phyloP scores from a whole-genome alignment of 2,113 vertebrate genomes.

The Lichenostomus cassidix region DNA sequence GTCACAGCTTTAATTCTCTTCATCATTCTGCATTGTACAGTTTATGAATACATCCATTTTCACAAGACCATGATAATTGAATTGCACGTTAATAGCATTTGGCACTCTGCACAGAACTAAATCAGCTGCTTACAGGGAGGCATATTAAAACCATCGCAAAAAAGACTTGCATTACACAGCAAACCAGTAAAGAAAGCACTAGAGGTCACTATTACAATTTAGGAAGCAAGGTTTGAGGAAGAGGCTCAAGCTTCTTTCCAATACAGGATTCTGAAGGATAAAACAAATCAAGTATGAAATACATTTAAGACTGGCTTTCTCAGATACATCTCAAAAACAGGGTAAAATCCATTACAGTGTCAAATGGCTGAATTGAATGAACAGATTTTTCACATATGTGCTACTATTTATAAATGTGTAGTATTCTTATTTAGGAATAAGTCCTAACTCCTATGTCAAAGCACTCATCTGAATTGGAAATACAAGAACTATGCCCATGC shows the following conservation, averaged over 20 bases:
- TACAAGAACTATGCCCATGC: background rate
- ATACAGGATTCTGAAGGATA: background rate
- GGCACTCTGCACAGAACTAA: constrained; percentile 35
- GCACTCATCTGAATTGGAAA: background rate
- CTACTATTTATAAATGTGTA: background rate
- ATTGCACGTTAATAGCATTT: constrained; percentile 58
- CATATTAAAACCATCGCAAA: constrained; percentile 26
- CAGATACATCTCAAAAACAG: background rate
- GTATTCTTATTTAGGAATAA: background rate
- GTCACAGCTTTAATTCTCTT: constrained; percentile 52
- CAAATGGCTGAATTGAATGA: background rate
- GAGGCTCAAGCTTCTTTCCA: background rate
- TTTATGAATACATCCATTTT: constrained; percentile 61
- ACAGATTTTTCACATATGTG: background rate
- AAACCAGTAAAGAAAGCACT: constrained; percentile 70
- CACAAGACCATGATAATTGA: constrained; percentile 53
- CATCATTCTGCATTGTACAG: constrained; percentile 44
- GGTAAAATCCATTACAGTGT: background rate
- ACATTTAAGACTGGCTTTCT: background rate
- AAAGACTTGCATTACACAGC: constrained; percentile 21
- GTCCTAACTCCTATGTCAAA: background rate
- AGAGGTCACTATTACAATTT: constrained; percentile 82
- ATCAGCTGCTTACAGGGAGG: constrained; percentile 34
- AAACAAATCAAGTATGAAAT: constrained; percentile 12
- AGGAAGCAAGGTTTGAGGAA: constrained; percentile 1